Evolutionary conservation across 2,113 vertebrate species (phyloP).

Genomic region (Gallinago undulata): DNA sequence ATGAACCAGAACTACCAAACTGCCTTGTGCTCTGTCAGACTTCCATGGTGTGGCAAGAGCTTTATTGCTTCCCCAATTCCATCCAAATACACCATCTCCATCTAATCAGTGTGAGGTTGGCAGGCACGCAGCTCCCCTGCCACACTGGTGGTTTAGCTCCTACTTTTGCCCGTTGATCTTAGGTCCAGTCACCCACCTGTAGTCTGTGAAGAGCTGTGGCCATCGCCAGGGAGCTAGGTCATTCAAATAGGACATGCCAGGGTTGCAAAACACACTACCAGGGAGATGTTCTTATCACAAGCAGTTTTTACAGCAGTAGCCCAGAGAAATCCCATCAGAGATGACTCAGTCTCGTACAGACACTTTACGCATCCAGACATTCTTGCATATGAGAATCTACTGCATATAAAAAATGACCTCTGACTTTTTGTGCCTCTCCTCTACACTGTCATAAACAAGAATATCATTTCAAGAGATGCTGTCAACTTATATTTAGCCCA

Average conservation of each 20-base stretch:
- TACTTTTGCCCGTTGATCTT: rapidly evolving
- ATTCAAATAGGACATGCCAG: background rate
- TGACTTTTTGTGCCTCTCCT: slow-evolving; percentile 70
- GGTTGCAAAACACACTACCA: background rate
- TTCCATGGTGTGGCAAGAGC: rapidly evolving
- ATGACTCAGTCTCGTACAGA: slow-evolving; percentile 32
- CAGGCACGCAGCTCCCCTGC: rapidly evolving
- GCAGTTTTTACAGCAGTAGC: slow-evolving; percentile 21
- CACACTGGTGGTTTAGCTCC: background rate
- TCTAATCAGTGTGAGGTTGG: rapidly evolving
- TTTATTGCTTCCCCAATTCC: background rate
- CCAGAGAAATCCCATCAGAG: slow-evolving; percentile 49
- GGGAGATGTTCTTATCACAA: slow-evolving; percentile 40
- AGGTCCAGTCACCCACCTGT: background rate
- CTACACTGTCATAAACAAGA: slow-evolving; percentile 67
- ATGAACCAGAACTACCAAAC: background rate
- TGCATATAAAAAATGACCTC: slow-evolving; percentile 57
- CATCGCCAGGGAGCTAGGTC: background rate
- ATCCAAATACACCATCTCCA: rapidly evolving
- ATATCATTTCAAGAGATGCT: slow-evolving; percentile 58
- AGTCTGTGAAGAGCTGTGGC: background rate
- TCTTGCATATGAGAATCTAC: slow-evolving; percentile 42
- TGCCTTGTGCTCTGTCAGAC: rapidly evolving
- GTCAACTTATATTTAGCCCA: slow-evolving; percentile 62
- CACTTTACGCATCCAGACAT: slow-evolving; percentile 63